Evolutionary conservation across 1,140 invertebrate genomes (phyloP), one percentile per base, ranked within the genome.

Genomic region (Leptinotarsa texana): DNA sequence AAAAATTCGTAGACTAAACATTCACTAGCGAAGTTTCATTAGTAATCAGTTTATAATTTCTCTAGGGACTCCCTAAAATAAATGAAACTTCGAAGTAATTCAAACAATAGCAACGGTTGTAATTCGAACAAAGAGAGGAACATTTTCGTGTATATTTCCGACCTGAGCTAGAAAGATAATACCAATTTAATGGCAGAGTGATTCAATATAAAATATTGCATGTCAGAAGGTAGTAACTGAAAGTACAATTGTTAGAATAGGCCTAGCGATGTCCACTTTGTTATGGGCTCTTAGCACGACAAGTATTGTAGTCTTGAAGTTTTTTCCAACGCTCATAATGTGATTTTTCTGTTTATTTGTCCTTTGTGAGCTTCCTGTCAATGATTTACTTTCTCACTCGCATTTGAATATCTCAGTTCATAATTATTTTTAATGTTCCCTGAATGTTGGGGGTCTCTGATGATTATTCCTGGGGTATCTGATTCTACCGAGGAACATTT

Each of bases 201-300:
- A 71, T 71, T 62, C 69, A 71, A 63, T 71, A 71, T 71, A 57
- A 71, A 71, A 71, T 71, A 71, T 71, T 51, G 69, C 69, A 71
- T 71, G 69, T 62, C 49, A 71, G 69, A 27, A 17, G 69, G 57
- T 27, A 57, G 42, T 71, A 71, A 71, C 42, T 71, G 69, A 71
- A 71, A 63, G 42, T 71, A 71, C 69, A 71, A 71, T 71, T 51
- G 57, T 71, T 71, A 62, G 49, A 71, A 49, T 71, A 62, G 69
- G 48, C 21, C 57, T 21, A 57, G 49, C 57, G 69, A 61, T 71
- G 69, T 71, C 69, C 69, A 71, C 69, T 71, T 71, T 57, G 51
- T 51, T 57, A 71, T 71, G 57, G 57, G 18, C 42, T 24, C 69
- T 71, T 71, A 51, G 33, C 69, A 71, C 69, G 69, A 71, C 51